Base-by-base conservation (phyloP, 1,140 invertebrate genomes). In the Acromyrmex charruanus region DNA sequence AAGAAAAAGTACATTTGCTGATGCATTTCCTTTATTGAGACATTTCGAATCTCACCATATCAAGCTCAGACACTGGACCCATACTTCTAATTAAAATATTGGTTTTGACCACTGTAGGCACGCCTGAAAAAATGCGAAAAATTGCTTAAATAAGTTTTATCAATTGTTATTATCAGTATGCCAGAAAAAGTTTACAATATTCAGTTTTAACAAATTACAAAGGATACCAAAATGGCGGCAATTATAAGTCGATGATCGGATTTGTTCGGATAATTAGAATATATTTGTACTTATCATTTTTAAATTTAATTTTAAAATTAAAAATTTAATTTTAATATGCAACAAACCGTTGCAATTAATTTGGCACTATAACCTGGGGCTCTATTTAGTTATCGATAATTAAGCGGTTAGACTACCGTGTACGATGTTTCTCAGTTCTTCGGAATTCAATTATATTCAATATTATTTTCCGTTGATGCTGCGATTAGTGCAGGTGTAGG, bases 41-140 rank as follows among this genome's bases (percentile, higher is more conserved):
- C n/a, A 12, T 31, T 39, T 82, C 28, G 18, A 44, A 58, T 93
- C 94, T 96, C 95, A 98, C 98, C 98, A 99, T 99, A 92, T 99
- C 98, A n/a, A 98, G 96, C 94, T 99, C 98, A 0, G 98, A 99
- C 31, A 99, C 97, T 0, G 98, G 98, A 4, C 98, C 98, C 98
- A 99, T 99, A 92, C 98, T 99, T 90, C 98, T 96, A 80, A 99
- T 99, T 51, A 98, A 95, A 89, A 99, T 98, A 94, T 99, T 99
- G 2, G 98, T 98, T 92, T 98, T 97, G 6, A 99, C 97, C n/a
- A 98, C 96, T 0, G 98, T 98, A 0, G 98, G 98, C 79, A 96
- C 96, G 59, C 98, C 98, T 99, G 94, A 44, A 96, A 92, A 89
- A 88, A 88, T 28, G 2, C 18, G 25, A 12, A 28, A 89, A 39